Conservation (phyloP, 2,113 vertebrate species). For the Nyctibius bracteatus region DNA sequence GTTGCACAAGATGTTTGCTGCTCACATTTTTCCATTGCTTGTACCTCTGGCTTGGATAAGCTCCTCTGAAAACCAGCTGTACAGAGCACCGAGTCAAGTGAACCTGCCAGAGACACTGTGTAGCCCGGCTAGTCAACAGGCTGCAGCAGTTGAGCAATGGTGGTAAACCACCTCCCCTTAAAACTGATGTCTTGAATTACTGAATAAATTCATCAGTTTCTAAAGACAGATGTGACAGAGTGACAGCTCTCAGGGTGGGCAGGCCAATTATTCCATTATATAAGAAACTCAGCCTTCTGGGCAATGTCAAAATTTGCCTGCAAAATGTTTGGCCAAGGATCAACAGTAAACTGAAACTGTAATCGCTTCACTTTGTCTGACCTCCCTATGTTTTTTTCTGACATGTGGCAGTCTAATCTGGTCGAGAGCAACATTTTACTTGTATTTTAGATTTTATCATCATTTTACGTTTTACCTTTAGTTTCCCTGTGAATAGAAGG, state of each 20-base stretch:
- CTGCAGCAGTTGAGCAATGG: neutral
- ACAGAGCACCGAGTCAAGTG: rapidly evolving
- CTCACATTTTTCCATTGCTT: neutral
- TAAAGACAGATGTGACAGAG: constrained; percentile 47
- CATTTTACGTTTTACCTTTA: neutral
- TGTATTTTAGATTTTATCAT: neutral
- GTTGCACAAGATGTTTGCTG: neutral
- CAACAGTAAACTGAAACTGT: neutral
- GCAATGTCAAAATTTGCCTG: constrained; percentile 46
- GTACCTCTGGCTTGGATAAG: neutral
- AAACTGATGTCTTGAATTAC: neutral
- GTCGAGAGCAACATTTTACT: neutral
- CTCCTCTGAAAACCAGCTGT: neutral
- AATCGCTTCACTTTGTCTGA: constrained; percentile 34
- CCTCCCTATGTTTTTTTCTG: neutral
- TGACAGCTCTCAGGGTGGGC: neutral
- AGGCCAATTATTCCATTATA: constrained; percentile 15
- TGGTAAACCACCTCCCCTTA: neutral
- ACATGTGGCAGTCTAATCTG: neutral
- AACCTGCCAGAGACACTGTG: neutral
- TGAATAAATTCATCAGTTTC: constrained; percentile 9
- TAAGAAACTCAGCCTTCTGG: constrained; percentile 43
- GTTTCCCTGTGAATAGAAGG: neutral
- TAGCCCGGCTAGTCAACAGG: neutral
- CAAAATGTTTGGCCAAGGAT: constrained; percentile 56